A percentile compares a stretch with the other conserved stretches of the same genome.
Conservation (phyloP, 1,140 invertebrate genomes). For the Drosophila seguyi region DNA sequence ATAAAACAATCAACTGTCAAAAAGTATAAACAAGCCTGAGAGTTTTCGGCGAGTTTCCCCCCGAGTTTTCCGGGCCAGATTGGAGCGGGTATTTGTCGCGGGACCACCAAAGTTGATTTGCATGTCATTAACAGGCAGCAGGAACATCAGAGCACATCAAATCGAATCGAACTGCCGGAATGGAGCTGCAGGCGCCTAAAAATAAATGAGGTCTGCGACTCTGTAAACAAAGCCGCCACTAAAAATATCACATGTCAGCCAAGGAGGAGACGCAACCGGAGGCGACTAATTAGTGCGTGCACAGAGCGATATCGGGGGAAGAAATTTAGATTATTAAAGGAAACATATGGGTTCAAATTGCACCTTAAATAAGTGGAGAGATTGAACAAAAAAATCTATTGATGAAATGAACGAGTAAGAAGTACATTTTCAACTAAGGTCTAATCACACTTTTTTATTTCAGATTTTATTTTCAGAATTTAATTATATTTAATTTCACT, state of each 20-base stretch:
- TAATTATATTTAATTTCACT: too few species aligned
- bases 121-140: conserved; percentile 69
- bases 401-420: background rate
- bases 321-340: background rate
- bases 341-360: too few species aligned
- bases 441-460: too few species aligned
- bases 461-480: too few species aligned
- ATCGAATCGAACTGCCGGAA: conserved; percentile 42
- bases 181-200: conserved; percentile 57
- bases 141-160: conserved; percentile 20
- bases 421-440: too few species aligned
- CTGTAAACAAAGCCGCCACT: conserved; percentile 68
- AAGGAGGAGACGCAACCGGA: conserved; percentile 34
- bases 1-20: conserved; percentile 76
- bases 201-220: conserved; percentile 51
- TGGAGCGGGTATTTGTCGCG: conserved; percentile 23
- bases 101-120: conserved; percentile 77
- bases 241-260: conserved; percentile 76
- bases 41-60: conserved; percentile 12
- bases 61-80: conserved; percentile 1
- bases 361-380: background rate
- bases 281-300: conserved; percentile 63
- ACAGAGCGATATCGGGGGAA: background rate
- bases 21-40: conserved; percentile 49
- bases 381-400: background rate